Evolutionary conservation across 1,140 invertebrate species (phyloP).

Genomic region (Brachionus koreanus): DNA sequence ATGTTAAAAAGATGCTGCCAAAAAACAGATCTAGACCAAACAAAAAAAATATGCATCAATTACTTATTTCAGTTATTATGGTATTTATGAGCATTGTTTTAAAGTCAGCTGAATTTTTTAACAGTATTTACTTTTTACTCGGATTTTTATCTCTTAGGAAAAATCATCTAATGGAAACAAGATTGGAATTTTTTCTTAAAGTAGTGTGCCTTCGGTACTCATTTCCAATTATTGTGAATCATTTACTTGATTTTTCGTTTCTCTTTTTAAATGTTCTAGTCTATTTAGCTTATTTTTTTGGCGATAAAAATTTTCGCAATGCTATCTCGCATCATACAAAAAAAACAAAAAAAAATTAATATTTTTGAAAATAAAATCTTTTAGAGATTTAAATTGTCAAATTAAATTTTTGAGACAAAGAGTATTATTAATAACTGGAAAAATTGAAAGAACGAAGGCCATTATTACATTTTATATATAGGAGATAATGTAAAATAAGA

Average conservation of each 20-base stretch:
- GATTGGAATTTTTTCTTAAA: not conserved
- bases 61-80: not conserved
- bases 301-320: not conserved
- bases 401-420: no score
- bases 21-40: not conserved
- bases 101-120: not conserved
- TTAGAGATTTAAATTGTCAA: no score
- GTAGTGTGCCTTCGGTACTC: not conserved
- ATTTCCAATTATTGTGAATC: not conserved
- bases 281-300: not conserved
- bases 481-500: no score
- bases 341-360: no score
- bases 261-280: not conserved
- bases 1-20: not conserved
- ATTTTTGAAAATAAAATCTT: no score
- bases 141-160: not conserved
- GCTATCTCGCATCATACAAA: no score
- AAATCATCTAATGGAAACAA: not conserved
- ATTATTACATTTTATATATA: no score
- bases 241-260: not conserved
- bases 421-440: no score
- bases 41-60: not conserved
- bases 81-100: not conserved
- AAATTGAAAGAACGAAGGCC: no score
- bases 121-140: not conserved